Base-by-base conservation (phyloP, 1,140 invertebrate species). In the Nixonia krombeini region DNA sequence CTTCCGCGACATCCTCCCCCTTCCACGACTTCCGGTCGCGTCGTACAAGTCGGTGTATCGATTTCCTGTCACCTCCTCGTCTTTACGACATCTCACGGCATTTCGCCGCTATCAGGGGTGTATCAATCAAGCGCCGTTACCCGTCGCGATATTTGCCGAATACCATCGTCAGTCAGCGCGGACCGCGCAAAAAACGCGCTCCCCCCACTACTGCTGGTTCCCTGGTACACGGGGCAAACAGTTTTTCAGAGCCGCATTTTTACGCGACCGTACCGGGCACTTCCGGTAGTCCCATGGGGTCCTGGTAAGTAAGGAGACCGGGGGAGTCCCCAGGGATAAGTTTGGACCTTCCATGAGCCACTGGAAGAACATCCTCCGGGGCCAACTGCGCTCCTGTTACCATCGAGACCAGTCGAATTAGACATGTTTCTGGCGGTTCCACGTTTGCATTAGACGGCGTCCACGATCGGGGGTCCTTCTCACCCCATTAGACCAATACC, bases 11-110 rank as follows among this genome's bases (percentile, higher is more conserved):
- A 3, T 6, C 41, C 52, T n/a, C n/a, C n/a, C n/a, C n/a, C n/a
- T n/a, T n/a, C n/a, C n/a, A n/a, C n/a, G n/a, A n/a, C n/a, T n/a
- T n/a, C n/a, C n/a, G n/a, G n/a, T n/a, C n/a, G n/a, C n/a, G n/a
- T n/a, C n/a, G n/a, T n/a, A n/a, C n/a, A n/a, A n/a, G n/a, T n/a
- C n/a, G n/a, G n/a, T n/a, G 37, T 77, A 84, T 84, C 70, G 83
- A 85, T 84, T 85, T 80, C 72, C 81, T 79, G 83, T 84, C 83
- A 83, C 76, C 79, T 83, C 78, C 71, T 81, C 69, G 65, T 77
- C 71, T 83, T 85, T 83, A 84, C 82, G 81, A 79, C 82, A 79
- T 83, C 81, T 85, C 83, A 84, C 74, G 58, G 74, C 66, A 79
- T 79, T 83, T 80, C 74, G 73, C 72, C 66, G 67, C 65, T 84